Evolutionary conservation across 1,140 invertebrate genomes (phyloP), one percentile per base, ranked within the genome.

Genomic region (Oncopodura yosiiana): DNA sequence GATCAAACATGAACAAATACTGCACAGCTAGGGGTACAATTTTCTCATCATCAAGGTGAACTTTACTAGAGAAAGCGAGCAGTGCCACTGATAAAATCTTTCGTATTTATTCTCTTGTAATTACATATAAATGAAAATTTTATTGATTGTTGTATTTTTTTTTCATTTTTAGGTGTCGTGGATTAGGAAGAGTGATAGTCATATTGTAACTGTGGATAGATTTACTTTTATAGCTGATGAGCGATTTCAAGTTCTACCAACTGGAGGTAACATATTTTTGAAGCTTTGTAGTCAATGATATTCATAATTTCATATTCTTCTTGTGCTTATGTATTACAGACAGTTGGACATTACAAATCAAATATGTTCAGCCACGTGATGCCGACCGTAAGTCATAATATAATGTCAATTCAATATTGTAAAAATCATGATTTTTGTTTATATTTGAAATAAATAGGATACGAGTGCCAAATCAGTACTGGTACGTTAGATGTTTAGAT

Each of bases 401-500:
- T 29, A 39, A 16, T 30, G 5, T 14, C 26, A 45, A 14, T 6
- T 6, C 23, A 45, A 24, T 8, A 34, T 9, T 34, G 8, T 9
- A 34, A 34, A 34, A 9, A 34, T 34, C 32, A 34, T 34, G 32
- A 34, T 9, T 9, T 9, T 8, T 9, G 8, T 8, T n/a, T n/a
- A n/a, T n/a, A n/a, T n/a, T n/a, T n/a, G n/a, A 6, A 41, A 18
- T 37, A 44, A 36, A 57, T 50, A 26, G 43, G 38, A n/a, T 63
- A 60, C 44, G 61, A 63, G 50, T 63, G 61, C 51, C 61, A 63
- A 58, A 58, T 63, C 30, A 60, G 54, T 50, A 60, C 61, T 23
- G n/a, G n/a, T n/a, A n/a, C n/a, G n/a, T n/a, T n/a, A n/a, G n/a
- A n/a, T n/a, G n/a, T n/a, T n/a, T n/a, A n/a, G n/a, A n/a, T n/a